Evolutionary conservation across 2,113 vertebrate genomes (phyloP).

Genomic region (Diadophis punctatus): DNA sequence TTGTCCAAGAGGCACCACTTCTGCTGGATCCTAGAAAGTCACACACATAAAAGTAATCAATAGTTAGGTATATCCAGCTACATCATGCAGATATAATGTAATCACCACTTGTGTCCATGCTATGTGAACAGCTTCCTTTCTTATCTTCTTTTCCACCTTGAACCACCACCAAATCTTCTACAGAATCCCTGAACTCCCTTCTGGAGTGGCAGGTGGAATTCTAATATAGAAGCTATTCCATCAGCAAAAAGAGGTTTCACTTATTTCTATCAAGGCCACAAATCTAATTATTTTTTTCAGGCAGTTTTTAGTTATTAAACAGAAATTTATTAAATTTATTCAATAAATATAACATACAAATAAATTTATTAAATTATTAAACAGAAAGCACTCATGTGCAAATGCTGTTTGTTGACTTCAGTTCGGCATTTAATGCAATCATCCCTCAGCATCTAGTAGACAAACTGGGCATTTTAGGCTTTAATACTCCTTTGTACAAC

Average conservation of each 20-base stretch:
- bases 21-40: slow-evolving; percentile 79
- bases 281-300: neutral
- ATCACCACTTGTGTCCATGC: neutral
- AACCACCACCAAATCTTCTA: neutral
- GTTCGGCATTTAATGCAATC: too few species aligned
- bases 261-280: neutral
- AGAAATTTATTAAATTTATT: neutral
- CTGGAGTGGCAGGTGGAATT: neutral
- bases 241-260: neutral
- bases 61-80: neutral
- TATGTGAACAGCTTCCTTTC: neutral
- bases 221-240: neutral
- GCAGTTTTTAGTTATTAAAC: neutral
- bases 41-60: slow-evolving; percentile 26
- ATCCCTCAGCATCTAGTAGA: too few species aligned
- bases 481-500: too few species aligned
- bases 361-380: too few species aligned
- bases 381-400: too few species aligned
- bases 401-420: too few species aligned
- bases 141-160: neutral
- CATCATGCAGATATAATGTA: neutral
- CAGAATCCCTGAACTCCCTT: neutral
- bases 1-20: slow-evolving; percentile 71
- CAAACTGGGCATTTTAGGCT: too few species aligned
- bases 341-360: too few species aligned